These are phyloP conservation scores for Oreochromis grahami DNA, from an alignment of 2,797 vertebrate species.

Conservation along the genomic window DNA sequence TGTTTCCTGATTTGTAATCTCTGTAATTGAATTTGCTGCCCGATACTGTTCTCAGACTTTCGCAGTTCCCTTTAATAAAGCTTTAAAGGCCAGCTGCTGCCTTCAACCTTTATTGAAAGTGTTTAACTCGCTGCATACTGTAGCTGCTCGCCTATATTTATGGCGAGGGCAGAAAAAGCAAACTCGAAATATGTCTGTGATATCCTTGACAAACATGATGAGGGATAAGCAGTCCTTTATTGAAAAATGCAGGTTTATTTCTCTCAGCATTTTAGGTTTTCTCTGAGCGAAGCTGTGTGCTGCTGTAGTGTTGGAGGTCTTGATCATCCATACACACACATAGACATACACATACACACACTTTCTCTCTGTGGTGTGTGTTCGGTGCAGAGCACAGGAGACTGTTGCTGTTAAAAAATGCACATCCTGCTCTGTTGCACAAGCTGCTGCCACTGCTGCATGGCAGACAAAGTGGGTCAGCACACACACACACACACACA, in stretches of 20 bases:
- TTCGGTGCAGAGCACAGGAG: slow-evolving; percentile 39
- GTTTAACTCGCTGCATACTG: not conserved
- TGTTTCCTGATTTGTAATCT: not conserved
- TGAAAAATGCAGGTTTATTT: not conserved
- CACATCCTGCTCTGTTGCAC: slow-evolving; percentile 73
- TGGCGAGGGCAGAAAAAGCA: not conserved
- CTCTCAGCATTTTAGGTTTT: not conserved
- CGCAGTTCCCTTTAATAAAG: not conserved
- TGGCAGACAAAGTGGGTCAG: slow-evolving; percentile 79
- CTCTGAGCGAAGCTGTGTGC: not conserved
- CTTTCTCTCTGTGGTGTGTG: slow-evolving; percentile 1
- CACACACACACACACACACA: not conserved
- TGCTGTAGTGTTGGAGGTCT: not conserved
- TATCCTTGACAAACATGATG: not conserved
- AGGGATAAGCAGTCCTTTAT: not conserved
- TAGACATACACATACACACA: not conserved
- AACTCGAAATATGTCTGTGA: not conserved
- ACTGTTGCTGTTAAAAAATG: slow-evolving; percentile 70
- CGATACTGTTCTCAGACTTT: not conserved
- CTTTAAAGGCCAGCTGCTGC: not conserved
- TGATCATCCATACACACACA: not conserved
- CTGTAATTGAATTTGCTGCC: not conserved
- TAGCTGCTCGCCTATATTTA: not conserved
- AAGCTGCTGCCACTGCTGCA: slow-evolving; percentile 68
- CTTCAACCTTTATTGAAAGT: not conserved